Percentiles rank a stretch among this genome's conserved stretches.
These are phyloP conservation scores for Cariama cristata DNA, from an alignment of 2,113 vertebrate species.

Conservation along the genomic window DNA sequence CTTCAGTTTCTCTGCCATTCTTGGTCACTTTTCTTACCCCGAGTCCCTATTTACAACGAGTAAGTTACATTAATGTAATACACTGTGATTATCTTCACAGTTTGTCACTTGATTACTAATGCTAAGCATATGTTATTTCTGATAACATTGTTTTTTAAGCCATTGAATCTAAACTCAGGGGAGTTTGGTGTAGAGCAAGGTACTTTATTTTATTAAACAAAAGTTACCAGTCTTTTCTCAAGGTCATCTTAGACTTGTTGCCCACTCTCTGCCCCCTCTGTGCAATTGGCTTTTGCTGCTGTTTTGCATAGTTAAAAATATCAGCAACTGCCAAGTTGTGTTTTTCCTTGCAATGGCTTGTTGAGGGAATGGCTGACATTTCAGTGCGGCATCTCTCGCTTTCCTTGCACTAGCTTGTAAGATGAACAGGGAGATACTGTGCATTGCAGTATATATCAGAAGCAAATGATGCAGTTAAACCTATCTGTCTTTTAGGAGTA, in stretches of 20 bases:
- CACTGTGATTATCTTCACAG: neutral
- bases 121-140: neutral
- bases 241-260: neutral
- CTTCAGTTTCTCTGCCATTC: neutral
- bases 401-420: neutral
- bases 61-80: neutral
- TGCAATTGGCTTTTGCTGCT: neutral
- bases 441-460: neutral
- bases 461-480: neutral
- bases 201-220: neutral
- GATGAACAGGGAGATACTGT: neutral
- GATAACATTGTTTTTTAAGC: neutral
- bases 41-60: neutral
- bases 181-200: neutral
- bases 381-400: neutral
- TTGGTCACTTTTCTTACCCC: neutral
- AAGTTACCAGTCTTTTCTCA: neutral
- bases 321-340: neutral
- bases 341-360: neutral
- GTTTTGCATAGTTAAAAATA: neutral
- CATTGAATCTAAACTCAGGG: neutral
- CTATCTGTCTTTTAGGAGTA: accelerated
- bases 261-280: neutral
- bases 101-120: neutral
- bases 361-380: neutral